Percentiles rank a stretch among this genome's conserved stretches.
These are phyloP conservation scores for Euthynnus affinis DNA, from an alignment of 2,797 vertebrate species.

Conservation along the genomic window DNA sequence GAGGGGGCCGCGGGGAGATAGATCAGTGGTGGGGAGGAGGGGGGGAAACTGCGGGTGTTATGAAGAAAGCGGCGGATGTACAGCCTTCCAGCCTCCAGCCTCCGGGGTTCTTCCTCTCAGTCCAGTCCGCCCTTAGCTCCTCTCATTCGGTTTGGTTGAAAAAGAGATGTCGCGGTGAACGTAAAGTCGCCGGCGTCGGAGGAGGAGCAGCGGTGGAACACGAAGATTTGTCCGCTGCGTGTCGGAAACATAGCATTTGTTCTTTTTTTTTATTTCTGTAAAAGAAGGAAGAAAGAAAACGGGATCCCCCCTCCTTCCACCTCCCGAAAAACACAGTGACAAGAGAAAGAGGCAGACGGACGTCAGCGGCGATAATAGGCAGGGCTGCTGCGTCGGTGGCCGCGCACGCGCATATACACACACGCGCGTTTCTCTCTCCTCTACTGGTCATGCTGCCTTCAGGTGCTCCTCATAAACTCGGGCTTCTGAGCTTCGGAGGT, in stretches of 20 bases:
- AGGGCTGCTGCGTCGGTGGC: conserved; percentile 63
- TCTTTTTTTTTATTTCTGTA: too few relatives aligned
- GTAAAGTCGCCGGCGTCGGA: conserved; percentile 5
- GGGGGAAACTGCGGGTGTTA: conserved; percentile 30
- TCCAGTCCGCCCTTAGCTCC: conserved; percentile 46
- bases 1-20: background rate
- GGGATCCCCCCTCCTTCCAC: conserved; percentile 22
- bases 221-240: background rate
- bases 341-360: conserved; percentile 68
- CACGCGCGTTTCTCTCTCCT: conserved; percentile 11
- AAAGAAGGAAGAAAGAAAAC: conserved; percentile 33
- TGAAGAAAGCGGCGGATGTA: conserved; percentile 63
- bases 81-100: conserved; percentile 30
- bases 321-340: conserved; percentile 64
- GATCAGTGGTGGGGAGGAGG: too few relatives aligned
- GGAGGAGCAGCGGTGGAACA: background rate
- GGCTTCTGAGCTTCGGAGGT: rapidly evolving
- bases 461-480: conserved; percentile 13
- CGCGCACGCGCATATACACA: conserved; percentile 41
- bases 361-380: conserved; percentile 60
- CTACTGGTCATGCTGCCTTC: conserved; percentile 48
- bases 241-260: conserved; percentile 14
- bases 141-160: conserved; percentile 23
- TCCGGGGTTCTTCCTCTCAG: conserved; percentile 28
- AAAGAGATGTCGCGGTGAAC: background rate